Base-by-base conservation (phyloP, 35 echinoderm and acorn worm species). In the Anneissia japonica region DNA sequence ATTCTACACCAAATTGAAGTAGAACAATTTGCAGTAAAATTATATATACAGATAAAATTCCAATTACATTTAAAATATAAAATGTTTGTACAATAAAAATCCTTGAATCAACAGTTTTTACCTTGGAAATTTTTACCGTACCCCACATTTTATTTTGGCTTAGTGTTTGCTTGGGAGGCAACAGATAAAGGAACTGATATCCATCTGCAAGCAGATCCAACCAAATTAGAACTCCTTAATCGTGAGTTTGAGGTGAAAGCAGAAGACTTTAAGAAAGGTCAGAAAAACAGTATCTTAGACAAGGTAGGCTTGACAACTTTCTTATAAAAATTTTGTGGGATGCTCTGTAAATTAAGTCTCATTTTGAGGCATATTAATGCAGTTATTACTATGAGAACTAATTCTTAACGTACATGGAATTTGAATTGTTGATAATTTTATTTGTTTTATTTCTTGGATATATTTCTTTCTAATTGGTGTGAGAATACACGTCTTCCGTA, bases 161-260 rank as follows among this genome's bases (percentile, higher is more conserved):
- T 73, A 97, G 95, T 93, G 80, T 97, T 97, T 97, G 95, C 95
- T 12, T 97, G 95, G 95, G 95, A 97, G 38, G 95, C 95, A 30
- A 87, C 76, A 29, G 86, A 93, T 17, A 87, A 87, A 37, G 95
- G 95, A 31, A 97, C 95, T 4, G 95, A 97, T 89, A 89, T 97
- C 16, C 95, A 97, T 72, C 86, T 97, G 0, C 95, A 97, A 86
- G 95, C 95, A 0, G 95, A 97, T 35, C 95, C 95, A 9, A 97
- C 95, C 36, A 97, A 97, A 46, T 55, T 97, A 31, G 95, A 97
- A 43, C 39, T 97, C n/a, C 77, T 97, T 4, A 91, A 97, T 37
- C 78, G 85, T 36, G 91, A 97, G 41, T 97, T 97, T 72, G 79
- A 84, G 4, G 89, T 89, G 36, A 97, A 93, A 88, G 93, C 93